These are phyloP conservation scores for Siderastrea radians DNA, from an alignment of 92 coral and sea anemone species.

Conservation along the genomic window DNA sequence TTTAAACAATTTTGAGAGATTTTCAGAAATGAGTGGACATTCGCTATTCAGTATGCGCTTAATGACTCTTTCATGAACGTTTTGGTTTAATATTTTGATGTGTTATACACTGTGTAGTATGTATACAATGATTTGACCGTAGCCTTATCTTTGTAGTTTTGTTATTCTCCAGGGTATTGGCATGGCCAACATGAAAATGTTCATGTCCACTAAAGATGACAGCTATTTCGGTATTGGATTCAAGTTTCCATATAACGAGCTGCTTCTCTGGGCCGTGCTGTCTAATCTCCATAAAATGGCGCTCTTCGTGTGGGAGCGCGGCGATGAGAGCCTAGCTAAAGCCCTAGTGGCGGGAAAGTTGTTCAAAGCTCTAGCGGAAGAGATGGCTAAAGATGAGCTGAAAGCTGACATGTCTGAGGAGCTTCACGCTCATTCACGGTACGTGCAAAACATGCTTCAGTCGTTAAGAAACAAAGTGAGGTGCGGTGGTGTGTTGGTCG, in stretches of 20 bases:
- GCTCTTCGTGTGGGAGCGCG: slow-evolving; percentile 89
- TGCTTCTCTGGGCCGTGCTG: slow-evolving; percentile 88
- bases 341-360: slow-evolving; percentile 84
- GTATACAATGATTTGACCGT: too few species aligned
- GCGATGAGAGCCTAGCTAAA: slow-evolving; percentile 78
- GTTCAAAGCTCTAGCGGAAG: slow-evolving; percentile 78
- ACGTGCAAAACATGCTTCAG: too few species aligned
- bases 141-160: too few species aligned
- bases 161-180: slow-evolving; percentile 16
- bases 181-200: slow-evolving; percentile 32
- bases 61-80: too few species aligned
- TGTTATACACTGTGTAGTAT: too few species aligned
- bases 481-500: too few species aligned
- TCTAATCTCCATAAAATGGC: slow-evolving; percentile 94
- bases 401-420: slow-evolving; percentile 72
- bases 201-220: slow-evolving; percentile 10
- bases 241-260: slow-evolving; percentile 59
- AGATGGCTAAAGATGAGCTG: slow-evolving; percentile 75
- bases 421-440: slow-evolving; percentile 48
- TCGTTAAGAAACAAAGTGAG: too few species aligned
- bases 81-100: too few species aligned
- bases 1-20: too few species aligned
- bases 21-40: too few species aligned
- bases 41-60: too few species aligned
- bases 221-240: neutral